These are phyloP conservation scores for Anaspis maculata DNA, from an alignment of 2,888 invertebrate genomes.

Conservation along the genomic window DNA sequence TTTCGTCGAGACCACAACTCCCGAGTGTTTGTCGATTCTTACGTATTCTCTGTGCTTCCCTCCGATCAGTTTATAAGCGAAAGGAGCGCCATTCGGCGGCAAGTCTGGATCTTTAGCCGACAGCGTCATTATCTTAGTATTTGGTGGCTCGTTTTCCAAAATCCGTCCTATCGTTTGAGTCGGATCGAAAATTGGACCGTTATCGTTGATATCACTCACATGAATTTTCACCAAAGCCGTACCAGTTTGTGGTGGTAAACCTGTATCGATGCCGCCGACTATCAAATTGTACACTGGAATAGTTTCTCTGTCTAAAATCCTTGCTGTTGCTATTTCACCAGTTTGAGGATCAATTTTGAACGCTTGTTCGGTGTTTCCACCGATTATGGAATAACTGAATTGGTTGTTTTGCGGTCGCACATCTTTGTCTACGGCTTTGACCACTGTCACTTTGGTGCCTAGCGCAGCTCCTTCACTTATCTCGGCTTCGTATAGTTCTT, in stretches of 20 bases:
- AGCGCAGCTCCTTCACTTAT: constrained; percentile 72
- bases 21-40: constrained; percentile 70
- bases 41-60: constrained; percentile 71
- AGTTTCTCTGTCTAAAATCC: constrained; percentile 72
- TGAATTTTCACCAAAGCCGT: constrained; percentile 74
- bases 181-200: constrained; percentile 76
- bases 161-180: constrained; percentile 66
- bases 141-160: constrained; percentile 78
- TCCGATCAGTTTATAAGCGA: constrained; percentile 69
- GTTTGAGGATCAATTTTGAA: constrained; percentile 83
- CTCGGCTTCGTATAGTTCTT: constrained; percentile 65
- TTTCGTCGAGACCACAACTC: constrained; percentile 68
- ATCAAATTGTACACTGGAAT: constrained; percentile 65
- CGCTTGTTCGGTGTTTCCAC: constrained; percentile 72
- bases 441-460: constrained; percentile 67
- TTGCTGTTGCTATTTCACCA: constrained; percentile 73
- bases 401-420: constrained; percentile 85
- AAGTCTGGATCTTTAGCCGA: constrained; percentile 82
- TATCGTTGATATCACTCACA: constrained; percentile 85
- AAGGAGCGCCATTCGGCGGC: constrained; percentile 86
- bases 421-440: constrained; percentile 86
- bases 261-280: constrained; percentile 83
- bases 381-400: constrained; percentile 82
- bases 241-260: constrained; percentile 86
- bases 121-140: constrained; percentile 76